A percentile compares a stretch with the other conserved stretches of the same genome.
Conservation (phyloP, 2,797 vertebrate genomes). For the Cuculus canorus region DNA sequence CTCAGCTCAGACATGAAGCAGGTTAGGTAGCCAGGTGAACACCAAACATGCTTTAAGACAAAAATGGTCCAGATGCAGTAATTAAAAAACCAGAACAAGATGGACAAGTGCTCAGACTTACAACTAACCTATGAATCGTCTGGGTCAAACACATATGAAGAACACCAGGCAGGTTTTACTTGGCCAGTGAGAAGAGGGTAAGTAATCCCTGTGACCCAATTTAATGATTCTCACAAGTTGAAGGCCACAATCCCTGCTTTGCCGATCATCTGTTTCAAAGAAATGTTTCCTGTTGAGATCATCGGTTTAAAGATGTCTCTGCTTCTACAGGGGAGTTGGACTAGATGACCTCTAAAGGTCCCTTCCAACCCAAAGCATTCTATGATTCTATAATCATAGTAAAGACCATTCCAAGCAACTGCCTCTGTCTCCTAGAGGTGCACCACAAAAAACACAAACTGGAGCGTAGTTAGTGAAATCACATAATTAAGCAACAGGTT, state of each 20-base stretch:
- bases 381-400: not conserved
- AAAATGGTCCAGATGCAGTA: not conserved
- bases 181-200: not conserved
- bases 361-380: too few relatives aligned
- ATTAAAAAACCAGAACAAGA: not conserved
- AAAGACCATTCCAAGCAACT: not conserved
- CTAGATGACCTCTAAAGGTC: too few relatives aligned
- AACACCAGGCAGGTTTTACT: not conserved
- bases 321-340: too few relatives aligned
- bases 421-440: not conserved
- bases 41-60: not conserved
- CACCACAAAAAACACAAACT: not conserved
- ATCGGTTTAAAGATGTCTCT: too few relatives aligned
- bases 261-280: not conserved
- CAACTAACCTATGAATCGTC: not conserved
- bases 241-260: not conserved
- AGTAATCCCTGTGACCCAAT: not conserved
- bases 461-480: not conserved
- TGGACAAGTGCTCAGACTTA: not conserved
- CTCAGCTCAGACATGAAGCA: not conserved
- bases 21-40: not conserved
- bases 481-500: not conserved
- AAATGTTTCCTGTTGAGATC: rapidly evolving
- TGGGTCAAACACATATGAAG: not conserved
- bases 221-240: not conserved